Evolutionary conservation across 1,140 invertebrate species (phyloP).

Genomic region (Drosophila orena): DNA sequence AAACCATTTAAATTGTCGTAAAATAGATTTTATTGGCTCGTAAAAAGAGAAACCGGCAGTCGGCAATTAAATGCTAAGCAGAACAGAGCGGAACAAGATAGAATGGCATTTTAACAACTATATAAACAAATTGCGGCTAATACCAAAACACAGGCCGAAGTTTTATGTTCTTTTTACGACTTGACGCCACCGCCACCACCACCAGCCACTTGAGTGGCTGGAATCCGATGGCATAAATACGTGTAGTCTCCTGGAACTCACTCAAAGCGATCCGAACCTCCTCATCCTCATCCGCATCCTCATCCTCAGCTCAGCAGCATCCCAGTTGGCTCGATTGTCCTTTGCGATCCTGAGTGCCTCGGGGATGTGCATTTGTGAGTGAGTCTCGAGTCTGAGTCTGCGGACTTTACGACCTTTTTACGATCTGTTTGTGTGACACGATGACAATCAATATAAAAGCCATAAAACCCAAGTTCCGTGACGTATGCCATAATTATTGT

Average conservation of each 20-base stretch:
- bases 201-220: slow-evolving; percentile 64
- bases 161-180: slow-evolving; percentile 84
- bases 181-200: slow-evolving; percentile 80
- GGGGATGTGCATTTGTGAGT: slow-evolving; percentile 23
- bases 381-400: slow-evolving; percentile 27
- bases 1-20: slow-evolving; percentile 83
- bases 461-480: slow-evolving; percentile 82
- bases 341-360: slow-evolving; percentile 41
- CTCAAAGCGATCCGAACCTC: slow-evolving; percentile 58
- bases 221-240: neutral
- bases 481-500: slow-evolving; percentile 84
- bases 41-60: slow-evolving; percentile 67
- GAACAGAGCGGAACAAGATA: slow-evolving; percentile 63
- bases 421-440: slow-evolving; percentile 83
- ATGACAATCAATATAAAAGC: slow-evolving; percentile 83
- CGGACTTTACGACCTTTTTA: slow-evolving; percentile 83
- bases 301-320: neutral
- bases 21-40: slow-evolving; percentile 81
- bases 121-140: slow-evolving; percentile 83
- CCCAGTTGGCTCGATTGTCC: slow-evolving; percentile 22
- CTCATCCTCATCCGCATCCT: slow-evolving; percentile 2
- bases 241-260: slow-evolving; percentile 22
- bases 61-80: slow-evolving; percentile 79
- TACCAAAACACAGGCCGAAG: slow-evolving; percentile 63
- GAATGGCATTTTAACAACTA: slow-evolving; percentile 82